Evolutionary conservation across 2,888 invertebrate genomes (phyloP).

Genomic region (Seira sanloemensis): DNA sequence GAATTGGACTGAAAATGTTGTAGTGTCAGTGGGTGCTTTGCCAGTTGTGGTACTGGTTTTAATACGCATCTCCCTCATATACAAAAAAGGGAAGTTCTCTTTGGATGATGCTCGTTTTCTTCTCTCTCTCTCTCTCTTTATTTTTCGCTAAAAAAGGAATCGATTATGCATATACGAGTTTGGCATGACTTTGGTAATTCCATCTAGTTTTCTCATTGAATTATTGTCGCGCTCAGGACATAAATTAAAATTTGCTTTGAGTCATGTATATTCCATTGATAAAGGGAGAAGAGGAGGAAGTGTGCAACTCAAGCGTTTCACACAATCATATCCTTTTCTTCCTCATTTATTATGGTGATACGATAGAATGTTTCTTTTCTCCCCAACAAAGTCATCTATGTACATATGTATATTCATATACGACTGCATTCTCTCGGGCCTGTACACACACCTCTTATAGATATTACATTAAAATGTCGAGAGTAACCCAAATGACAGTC

Average conservation of each 20-base stretch:
- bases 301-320: conserved; percentile 57
- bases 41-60: conserved; percentile 20
- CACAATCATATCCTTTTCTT: conserved; percentile 63
- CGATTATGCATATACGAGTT: conserved; percentile 17
- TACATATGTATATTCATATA: not conserved
- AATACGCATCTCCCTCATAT: conserved; percentile 8
- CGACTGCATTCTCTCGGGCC: not conserved
- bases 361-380: not conserved
- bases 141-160: conserved; percentile 9
- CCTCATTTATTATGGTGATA: conserved; percentile 19
- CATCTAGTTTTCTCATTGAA: conserved; percentile 73
- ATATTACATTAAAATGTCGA: conserved; percentile 5
- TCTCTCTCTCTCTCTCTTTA: not conserved
- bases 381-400: conserved; percentile 22
- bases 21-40: conserved; percentile 5
- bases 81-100: too few relatives aligned
- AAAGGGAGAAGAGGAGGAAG: conserved; percentile 58
- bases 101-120: not conserved
- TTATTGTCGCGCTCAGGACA: conserved; percentile 74
- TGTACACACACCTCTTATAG: too few relatives aligned
- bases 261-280: conserved; percentile 69
- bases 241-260: conserved; percentile 74
- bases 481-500: conserved; percentile 9
- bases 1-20: conserved; percentile 49
- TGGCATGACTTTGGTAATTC: conserved; percentile 49